These are phyloP conservation scores for Periophthalmus modestus DNA, from an alignment of 2,113 vertebrate species.

Conservation along the genomic window DNA sequence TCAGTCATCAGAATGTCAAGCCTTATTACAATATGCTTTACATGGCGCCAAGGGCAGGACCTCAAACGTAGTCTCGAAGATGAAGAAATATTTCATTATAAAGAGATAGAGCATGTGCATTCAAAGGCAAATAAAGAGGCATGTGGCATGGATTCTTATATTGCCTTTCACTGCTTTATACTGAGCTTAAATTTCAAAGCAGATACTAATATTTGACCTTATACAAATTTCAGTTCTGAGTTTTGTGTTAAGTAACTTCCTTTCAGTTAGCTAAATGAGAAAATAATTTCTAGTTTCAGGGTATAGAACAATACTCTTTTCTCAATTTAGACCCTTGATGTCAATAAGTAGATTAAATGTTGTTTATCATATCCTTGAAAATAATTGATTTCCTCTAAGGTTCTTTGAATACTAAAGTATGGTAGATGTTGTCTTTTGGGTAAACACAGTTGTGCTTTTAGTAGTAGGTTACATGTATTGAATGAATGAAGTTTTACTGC, in stretches of 20 bases:
- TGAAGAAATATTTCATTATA: slow-evolving; percentile 28
- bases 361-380: not conserved
- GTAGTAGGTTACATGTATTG: not conserved
- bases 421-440: not conserved
- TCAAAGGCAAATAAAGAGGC: not conserved
- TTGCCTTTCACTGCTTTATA: not conserved
- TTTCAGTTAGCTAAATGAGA: not conserved
- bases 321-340: not conserved
- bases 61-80: slow-evolving; percentile 37
- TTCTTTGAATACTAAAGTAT: not conserved
- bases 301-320: not conserved
- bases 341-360: not conserved
- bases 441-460: not conserved
- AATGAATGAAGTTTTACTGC: not conserved
- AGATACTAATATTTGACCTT: not conserved
- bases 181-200: not conserved
- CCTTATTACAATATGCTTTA: slow-evolving; percentile 62
- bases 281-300: not conserved
- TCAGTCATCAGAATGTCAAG: slow-evolving; percentile 68
- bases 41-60: slow-evolving; percentile 59
- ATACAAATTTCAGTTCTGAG: not conserved
- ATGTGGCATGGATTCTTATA: not conserved
- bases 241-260: not conserved
- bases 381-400: not conserved
- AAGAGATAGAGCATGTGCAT: not conserved